Base-by-base conservation (phyloP, 2,113 vertebrate genomes). In the Saguinus imperator region DNA sequence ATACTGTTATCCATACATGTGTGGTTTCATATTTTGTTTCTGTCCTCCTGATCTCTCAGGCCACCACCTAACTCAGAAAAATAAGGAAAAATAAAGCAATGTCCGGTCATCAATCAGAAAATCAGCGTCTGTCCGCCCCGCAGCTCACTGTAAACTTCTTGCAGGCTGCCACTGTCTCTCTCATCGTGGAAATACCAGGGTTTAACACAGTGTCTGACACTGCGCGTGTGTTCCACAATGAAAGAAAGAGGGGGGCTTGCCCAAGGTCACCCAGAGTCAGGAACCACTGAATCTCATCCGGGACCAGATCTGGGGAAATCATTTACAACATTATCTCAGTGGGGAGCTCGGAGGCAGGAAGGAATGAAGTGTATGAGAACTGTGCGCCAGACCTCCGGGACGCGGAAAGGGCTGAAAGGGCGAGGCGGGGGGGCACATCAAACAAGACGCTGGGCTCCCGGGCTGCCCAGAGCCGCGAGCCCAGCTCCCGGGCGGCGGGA, bases 291-390 rank as follows among this genome's bases (percentile, higher is more conserved):
- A 29, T 91, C 68, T 75, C 95, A 72, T 8, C 73, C 57, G n/a
- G 57, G 94, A 64, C 5, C 23, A 73, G 94, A 95, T 58, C 94
- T 89, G 95, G 83, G 58, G 89, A 94, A 94, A 94, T 70, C 97
- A 89, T 94, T 96, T 61, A 94, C 92, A 93, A 48, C 94, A 87
- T 93, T 75, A 82, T 97, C 97, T 93, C 96, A 70, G 97, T 58
- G 83, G 97, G 93, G 83, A 95, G 79, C 80, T 77, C 32, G 9
- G 88, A 94, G 86, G 94, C 79, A 92, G 92, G 95, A 94, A 94
- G 87, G 79, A 94, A 93, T 96, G 98, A 99, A 97, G 99, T 99
- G 84, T 98, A 99, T 80, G 99, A 99, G 98, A 99, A 99, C 98
- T 99, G 99, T 97, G 99, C 99, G 98, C 99, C 99, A 98, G 93